These are phyloP conservation scores for Alviniconcha strummeri DNA, from an alignment of 2,888 invertebrate genomes.

Conservation along the genomic window DNA sequence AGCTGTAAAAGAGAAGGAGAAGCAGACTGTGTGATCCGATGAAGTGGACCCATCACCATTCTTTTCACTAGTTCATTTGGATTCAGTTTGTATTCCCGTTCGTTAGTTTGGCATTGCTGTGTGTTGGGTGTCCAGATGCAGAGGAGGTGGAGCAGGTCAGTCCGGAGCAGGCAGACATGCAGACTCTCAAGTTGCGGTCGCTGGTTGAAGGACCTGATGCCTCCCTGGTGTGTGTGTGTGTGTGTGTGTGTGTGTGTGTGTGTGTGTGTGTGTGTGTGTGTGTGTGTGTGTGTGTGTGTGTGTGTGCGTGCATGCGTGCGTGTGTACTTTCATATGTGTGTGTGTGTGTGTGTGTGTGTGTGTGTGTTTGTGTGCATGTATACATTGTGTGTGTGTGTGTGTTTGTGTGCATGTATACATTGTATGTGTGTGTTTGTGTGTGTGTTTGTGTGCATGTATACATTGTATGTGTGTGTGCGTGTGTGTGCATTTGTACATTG, in stretches of 20 bases:
- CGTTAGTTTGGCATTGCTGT: too few relatives aligned
- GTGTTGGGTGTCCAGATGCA: neutral
- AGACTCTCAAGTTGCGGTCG: constrained; percentile 6
- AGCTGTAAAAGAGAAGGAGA: too few relatives aligned
- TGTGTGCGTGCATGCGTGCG: neutral
- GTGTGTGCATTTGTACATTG: too few relatives aligned
- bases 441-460: too few relatives aligned
- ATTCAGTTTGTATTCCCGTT: too few relatives aligned
- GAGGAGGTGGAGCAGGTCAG: constrained; percentile 28
- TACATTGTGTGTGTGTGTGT: neutral
- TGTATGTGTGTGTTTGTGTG: too few relatives aligned
- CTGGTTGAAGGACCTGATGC: constrained; percentile 2
- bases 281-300: neutral
- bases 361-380: neutral
- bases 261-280: constrained; percentile 11
- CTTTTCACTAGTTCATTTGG: too few relatives aligned
- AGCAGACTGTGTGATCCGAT: too few relatives aligned
- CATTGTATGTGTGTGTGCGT: too few relatives aligned
- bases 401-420: too few relatives aligned
- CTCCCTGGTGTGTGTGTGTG: constrained; percentile 4
- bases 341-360: neutral
- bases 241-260: neutral
- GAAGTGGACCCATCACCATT: too few relatives aligned
- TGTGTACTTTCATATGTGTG: neutral
- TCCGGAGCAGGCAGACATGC: neutral